Evolutionary conservation across 2,113 vertebrate species (phyloP), one percentile per base, ranked within the genome.

Genomic region (Percopsis transmontana): DNA sequence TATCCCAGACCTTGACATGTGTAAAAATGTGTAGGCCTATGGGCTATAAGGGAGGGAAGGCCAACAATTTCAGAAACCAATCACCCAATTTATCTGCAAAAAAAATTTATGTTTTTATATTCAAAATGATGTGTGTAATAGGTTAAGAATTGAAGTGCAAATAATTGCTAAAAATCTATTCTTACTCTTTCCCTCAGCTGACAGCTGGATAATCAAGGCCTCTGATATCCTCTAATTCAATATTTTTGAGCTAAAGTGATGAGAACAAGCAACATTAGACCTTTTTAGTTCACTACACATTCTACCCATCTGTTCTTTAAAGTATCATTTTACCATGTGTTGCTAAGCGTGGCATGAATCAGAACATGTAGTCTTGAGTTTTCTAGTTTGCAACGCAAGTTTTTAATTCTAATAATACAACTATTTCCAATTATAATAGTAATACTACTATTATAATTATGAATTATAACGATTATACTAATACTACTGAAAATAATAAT

Each of bases 251-350:
- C 40, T 63, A 60, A 53, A 79, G 54, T 55, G 45, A 75, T 75
- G 74, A 74, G 66, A 79, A 76, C 66, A 58, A 70, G 80, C 62
- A 81, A 87, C 78, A 55, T 84, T 74, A 85, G 40, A 79, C 63
- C 68, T 74, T 70, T 68, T 71, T 74, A 42, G 65, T 68, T 65
- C 56, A 41, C 45, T 20, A 41, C 53, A 57, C 16, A 45, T 60
- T 74, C 55, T 40, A 72, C 40, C 88, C 86, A 88, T 86, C 87
- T 89, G 86, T 71, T 82, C 48, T 42, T 55, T 69, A 53, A 42
- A 41, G 68, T 81, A 56, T 80, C 73, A 62, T 42, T 47, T n/a
- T 53, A 39, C 39, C 58, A 52, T 21, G 27, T 33, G 40, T 27
- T 18, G 38, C 58, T 40, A 40, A 54, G 24, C 20, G 53, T 48